Percentiles rank a stretch among this genome's conserved stretches.
Evolutionary conservation across 2,888 invertebrate genomes (phyloP).

Genomic region (Temnothorax rugatulus): DNA sequence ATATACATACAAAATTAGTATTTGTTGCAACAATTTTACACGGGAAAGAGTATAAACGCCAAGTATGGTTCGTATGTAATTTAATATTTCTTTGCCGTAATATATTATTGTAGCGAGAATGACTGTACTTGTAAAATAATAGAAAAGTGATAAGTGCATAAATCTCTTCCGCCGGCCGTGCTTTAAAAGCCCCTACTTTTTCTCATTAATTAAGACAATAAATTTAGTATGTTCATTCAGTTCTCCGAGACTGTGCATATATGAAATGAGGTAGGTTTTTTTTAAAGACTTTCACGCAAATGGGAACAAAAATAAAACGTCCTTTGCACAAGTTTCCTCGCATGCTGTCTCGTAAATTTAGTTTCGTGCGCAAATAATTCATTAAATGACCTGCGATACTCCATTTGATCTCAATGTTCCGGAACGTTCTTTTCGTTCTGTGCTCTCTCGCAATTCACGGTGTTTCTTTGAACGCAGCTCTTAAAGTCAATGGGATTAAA

Average conservation of each 20-base stretch:
- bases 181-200: neutral
- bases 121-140: neutral
- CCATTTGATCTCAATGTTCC: constrained; percentile 63
- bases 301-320: constrained; percentile 27
- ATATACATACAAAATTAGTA: neutral
- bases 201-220: constrained; percentile 2
- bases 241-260: neutral
- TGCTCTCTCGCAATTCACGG: constrained; percentile 53
- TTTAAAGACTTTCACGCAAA: constrained; percentile 20
- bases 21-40: constrained; percentile 1
- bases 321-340: neutral
- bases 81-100: neutral
- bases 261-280: neutral
- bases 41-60: neutral
- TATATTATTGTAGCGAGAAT: neutral
- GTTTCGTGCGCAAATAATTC: constrained; percentile 68
- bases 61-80: neutral
- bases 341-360: constrained; percentile 20
- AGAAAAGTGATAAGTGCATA: neutral
- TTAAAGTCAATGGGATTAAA: constrained; percentile 72
- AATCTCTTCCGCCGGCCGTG: neutral
- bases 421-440: constrained; percentile 62
- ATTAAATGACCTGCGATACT: constrained; percentile 61
- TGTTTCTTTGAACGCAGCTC: constrained; percentile 68
- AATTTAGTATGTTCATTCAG: neutral